These are phyloP conservation scores for Lontra canadensis DNA, from an alignment of 2,113 vertebrate species.

Conservation along the genomic window DNA sequence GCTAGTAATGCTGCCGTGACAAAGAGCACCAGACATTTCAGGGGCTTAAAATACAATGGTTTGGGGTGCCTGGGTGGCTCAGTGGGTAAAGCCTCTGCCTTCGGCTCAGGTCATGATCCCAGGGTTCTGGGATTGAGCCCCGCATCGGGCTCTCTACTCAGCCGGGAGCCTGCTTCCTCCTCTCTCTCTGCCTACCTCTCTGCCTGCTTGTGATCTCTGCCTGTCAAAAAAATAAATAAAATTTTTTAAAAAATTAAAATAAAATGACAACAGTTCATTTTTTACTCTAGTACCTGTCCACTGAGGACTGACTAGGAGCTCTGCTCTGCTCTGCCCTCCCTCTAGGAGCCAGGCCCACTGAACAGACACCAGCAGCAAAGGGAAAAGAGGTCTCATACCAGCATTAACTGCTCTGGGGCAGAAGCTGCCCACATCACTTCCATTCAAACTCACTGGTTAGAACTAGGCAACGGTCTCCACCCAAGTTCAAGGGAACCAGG, in stretches of 20 bases:
- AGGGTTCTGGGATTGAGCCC: too few species aligned
- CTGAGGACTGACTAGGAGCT: background rate
- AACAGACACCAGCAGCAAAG: background rate
- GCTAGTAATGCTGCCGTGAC: background rate
- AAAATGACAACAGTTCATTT: background rate
- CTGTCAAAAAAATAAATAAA: too few species aligned
- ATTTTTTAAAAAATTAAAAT: too few species aligned
- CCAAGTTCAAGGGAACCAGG: background rate
- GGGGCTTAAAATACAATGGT: background rate
- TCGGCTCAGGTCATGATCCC: too few species aligned
- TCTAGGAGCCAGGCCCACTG: background rate
- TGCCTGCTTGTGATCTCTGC: too few species aligned
- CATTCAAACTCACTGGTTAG: background rate
- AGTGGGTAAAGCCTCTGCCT: too few species aligned
- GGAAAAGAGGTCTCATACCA: background rate
- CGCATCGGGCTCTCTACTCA: too few species aligned
- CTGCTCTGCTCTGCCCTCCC: background rate
- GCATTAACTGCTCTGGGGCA: background rate
- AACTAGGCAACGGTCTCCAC: background rate
- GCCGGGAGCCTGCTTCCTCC: too few species aligned
- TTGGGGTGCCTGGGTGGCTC: background rate
- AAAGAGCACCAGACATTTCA: background rate
- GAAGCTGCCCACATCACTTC: background rate
- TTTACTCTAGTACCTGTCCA: background rate
- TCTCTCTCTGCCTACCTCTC: too few species aligned